Evolutionary conservation across 2,797 vertebrate genomes (phyloP), one percentile per base, ranked within the genome.

Genomic region (Chrosomus eos): DNA sequence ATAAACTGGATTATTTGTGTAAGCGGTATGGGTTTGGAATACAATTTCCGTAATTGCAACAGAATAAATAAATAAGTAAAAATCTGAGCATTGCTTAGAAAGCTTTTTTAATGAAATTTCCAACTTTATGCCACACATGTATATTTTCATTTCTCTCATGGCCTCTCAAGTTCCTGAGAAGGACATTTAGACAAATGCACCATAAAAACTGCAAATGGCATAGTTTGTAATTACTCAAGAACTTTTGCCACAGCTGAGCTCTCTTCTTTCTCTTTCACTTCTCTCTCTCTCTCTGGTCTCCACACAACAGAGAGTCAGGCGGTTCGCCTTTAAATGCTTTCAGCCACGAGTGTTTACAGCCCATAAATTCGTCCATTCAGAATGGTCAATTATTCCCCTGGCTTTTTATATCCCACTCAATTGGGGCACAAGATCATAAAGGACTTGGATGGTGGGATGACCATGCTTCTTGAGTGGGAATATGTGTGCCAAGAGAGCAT

Each of bases 351-450:
- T 13, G n/a, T 91, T 92, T 90, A 91, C 88, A 88, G 90, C 70
- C 64, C 60, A 62, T 85, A 88, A 84, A 85, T 89, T 43, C 68
- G 76, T 60, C 83, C 55, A 83, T 85, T 89, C 80, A 88, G 86
- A 92, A 91, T 87, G 85, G 83, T 77, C 80, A 89, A 87, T 91
- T 90, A 91, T 89, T 82, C 43, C 43, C 48, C 51, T 68, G 76
- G 33, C 58, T 66, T 87, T 81, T 84, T 72, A 87, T 84, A 84
- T 87, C 55, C 68, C 64, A 64, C 83, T 84, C 64, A 48, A 26
- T 86, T 28, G 67, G 62, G 86, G 11, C 45, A 82, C 40, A 72
- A 26, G 64, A 66, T 81, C 64, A 64, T 83, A 83, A 81, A 85
- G 40, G 62, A 38, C 7, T 31, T 18, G 67, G 51, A 70, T 55